Evolutionary conservation across 2,113 vertebrate genomes (phyloP).

Genomic region (Casuarius casuarius): DNA sequence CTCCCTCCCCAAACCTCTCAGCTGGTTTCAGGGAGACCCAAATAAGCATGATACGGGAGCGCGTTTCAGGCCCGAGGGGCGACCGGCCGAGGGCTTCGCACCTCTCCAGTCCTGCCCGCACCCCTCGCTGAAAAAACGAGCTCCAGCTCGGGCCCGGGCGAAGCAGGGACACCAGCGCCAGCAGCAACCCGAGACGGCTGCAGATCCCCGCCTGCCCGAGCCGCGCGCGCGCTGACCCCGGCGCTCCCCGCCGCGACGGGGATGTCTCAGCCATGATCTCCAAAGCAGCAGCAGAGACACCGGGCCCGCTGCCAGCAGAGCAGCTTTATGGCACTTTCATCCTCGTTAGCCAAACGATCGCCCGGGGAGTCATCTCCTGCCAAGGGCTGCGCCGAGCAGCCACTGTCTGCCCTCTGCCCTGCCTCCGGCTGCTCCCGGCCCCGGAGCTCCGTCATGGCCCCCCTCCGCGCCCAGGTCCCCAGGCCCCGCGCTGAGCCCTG

Average conservation of each 20-base stretch:
- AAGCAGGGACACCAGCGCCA: background rate
- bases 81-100: fast-evolving
- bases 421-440: background rate
- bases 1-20: background rate
- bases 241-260: background rate
- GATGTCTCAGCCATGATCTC: background rate
- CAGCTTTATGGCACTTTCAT: background rate
- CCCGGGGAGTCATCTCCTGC: background rate
- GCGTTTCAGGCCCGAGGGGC: no score
- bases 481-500: fast-evolving
- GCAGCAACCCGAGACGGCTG: background rate
- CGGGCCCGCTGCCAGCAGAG: background rate
- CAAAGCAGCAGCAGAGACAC: background rate
- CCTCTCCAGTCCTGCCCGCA: no score
- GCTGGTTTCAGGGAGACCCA: no score
- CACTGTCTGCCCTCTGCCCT: no score
- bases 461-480: background rate
- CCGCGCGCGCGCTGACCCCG: background rate
- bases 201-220: background rate
- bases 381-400: background rate
- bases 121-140: no score
- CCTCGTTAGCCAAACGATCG: background rate
- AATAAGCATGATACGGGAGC: no score
- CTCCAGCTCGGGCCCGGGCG: no score
- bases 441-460: no score